These are phyloP conservation scores for Herpailurus yagouaroundi DNA, from an alignment of 2,113 vertebrate genomes.

Conservation along the genomic window DNA sequence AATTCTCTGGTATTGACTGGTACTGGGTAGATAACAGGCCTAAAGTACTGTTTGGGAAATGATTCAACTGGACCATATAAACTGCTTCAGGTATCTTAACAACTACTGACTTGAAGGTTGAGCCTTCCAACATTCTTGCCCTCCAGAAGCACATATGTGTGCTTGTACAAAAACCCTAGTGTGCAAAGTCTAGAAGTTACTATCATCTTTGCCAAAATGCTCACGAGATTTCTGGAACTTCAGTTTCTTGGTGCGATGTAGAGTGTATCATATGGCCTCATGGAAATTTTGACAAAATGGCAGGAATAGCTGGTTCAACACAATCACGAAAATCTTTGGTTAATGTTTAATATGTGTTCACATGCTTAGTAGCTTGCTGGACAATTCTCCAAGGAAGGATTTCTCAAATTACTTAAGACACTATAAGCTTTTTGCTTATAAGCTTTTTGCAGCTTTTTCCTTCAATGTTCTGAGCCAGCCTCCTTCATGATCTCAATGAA, in stretches of 20 bases:
- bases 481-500: accelerated
- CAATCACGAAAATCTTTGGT: background rate
- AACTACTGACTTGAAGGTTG: background rate
- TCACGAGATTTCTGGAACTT: background rate
- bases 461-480: background rate
- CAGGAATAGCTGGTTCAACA: background rate
- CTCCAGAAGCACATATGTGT: background rate
- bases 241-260: background rate
- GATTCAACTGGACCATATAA: background rate
- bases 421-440: background rate
- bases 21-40: background rate
- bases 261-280: background rate
- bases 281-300: background rate
- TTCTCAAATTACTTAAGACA: slow-evolving; percentile 4
- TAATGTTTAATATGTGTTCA: background rate
- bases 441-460: background rate
- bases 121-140: background rate
- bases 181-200: background rate
- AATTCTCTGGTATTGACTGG: background rate
- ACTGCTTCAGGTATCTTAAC: background rate
- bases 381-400: background rate
- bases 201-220: background rate
- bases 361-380: background rate
- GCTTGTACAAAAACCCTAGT: background rate
- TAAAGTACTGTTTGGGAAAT: background rate